Conservation (phyloP, 2,888 invertebrate species). For the Electrophaes corylata region DNA sequence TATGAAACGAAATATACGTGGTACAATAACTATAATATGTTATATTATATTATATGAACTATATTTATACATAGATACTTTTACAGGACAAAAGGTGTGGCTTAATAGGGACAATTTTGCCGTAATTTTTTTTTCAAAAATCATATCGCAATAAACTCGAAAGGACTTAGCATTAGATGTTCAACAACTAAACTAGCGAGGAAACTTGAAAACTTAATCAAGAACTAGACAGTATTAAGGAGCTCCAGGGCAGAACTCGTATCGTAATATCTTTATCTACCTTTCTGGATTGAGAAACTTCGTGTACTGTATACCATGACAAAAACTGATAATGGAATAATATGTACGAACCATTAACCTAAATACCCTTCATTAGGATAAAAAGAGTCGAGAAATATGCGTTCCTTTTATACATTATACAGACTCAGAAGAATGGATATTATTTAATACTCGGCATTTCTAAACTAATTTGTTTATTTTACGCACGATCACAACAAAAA, state of each 20-base stretch:
- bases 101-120: no score
- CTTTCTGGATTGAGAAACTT: slow-evolving; percentile 46
- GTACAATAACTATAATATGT: no score
- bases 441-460: not conserved
- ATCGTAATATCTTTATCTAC: slow-evolving; percentile 57
- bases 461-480: not conserved
- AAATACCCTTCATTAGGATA: not conserved
- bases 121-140: no score
- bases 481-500: slow-evolving; percentile 1
- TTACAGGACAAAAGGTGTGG: no score
- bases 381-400: not conserved
- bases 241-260: slow-evolving; percentile 38
- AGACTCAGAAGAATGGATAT: not conserved
- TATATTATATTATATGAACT: no score
- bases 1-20: no score
- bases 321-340: slow-evolving; percentile 31
- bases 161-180: slow-evolving; percentile 9
- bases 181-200: slow-evolving; percentile 37
- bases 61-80: no score
- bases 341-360: slow-evolving; percentile 22
- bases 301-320: slow-evolving; percentile 38
- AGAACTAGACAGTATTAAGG: slow-evolving; percentile 48
- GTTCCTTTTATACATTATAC: not conserved
- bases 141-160: slow-evolving; percentile 1
- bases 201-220: slow-evolving; percentile 50